phyloP scores from a whole-genome alignment of 2,113 vertebrate genomes.

The Anoplopoma fimbria region DNA sequence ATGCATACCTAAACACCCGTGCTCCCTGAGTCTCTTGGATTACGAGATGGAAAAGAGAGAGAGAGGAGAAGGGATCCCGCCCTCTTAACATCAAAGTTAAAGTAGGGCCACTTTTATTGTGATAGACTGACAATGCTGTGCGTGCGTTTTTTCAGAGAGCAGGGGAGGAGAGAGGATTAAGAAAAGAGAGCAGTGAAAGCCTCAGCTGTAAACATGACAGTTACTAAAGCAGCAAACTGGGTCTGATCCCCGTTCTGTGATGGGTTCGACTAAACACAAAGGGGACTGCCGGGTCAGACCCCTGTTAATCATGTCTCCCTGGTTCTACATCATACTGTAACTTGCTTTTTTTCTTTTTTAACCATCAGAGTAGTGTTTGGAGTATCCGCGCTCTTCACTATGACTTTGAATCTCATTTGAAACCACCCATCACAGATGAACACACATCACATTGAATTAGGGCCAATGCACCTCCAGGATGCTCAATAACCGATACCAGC shows the following conservation, averaged over 20 bases:
- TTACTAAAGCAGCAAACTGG: slow-evolving; percentile 56
- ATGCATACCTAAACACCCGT: not conserved
- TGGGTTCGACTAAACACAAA: slow-evolving; percentile 43
- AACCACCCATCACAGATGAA: slow-evolving; percentile 50
- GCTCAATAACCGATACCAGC: slow-evolving; percentile 13
- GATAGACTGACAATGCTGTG: slow-evolving; percentile 39
- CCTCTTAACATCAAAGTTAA: slow-evolving; percentile 53
- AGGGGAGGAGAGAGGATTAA: slow-evolving; percentile 54
- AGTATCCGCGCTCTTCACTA: not conserved
- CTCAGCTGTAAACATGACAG: slow-evolving; percentile 67
- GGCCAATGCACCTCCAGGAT: slow-evolving; percentile 27
- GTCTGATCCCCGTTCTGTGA: slow-evolving; percentile 39
- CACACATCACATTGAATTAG: slow-evolving; percentile 52
- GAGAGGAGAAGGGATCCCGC: not conserved
- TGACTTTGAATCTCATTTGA: slow-evolving; percentile 42
- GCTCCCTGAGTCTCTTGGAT: slow-evolving; percentile 5
- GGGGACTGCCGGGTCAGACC: slow-evolving; percentile 13
- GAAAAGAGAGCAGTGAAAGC: slow-evolving; percentile 60
- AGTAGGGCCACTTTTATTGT: slow-evolving; percentile 32
- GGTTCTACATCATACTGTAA: not conserved
- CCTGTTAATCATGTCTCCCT: not conserved
- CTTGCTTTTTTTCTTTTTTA: not conserved
- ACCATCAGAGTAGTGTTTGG: not conserved
- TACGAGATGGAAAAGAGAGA: not conserved
- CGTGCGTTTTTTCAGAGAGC: slow-evolving; percentile 22